Evolutionary conservation across 2,113 vertebrate species (phyloP).

Genomic region (Chitala chitala): DNA sequence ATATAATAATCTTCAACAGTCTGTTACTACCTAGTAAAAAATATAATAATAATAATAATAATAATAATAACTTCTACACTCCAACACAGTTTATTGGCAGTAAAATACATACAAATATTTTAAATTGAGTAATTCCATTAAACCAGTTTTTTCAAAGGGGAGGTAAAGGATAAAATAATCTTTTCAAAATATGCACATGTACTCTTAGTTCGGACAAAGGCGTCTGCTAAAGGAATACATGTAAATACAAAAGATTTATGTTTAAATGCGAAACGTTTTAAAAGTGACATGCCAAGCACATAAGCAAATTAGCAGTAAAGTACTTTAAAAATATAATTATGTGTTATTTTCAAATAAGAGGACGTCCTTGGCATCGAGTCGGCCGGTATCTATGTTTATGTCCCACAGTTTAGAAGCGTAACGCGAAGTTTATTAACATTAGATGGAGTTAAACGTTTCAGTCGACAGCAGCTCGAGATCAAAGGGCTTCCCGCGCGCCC

Average conservation of each 20-base stretch:
- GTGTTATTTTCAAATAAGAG: not conserved
- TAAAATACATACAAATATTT: too few relatives aligned
- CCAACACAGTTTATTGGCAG: too few relatives aligned
- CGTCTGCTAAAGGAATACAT: too few relatives aligned
- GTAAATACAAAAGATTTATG: not conserved
- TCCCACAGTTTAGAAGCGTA: not conserved
- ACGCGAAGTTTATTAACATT: slow-evolving; percentile 27
- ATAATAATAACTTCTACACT: too few relatives aligned
- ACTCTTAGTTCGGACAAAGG: too few relatives aligned
- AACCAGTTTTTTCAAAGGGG: too few relatives aligned
- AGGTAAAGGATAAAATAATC: too few relatives aligned
- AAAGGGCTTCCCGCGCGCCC: slow-evolving; percentile 35
- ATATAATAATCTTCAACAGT: too few relatives aligned
- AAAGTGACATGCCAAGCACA: not conserved
- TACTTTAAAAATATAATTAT: not conserved
- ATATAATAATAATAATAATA: too few relatives aligned
- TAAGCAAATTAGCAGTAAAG: not conserved
- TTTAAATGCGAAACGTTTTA: not conserved
- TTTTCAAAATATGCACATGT: too few relatives aligned
- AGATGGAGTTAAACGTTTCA: slow-evolving; percentile 42
- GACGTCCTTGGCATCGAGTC: not conserved
- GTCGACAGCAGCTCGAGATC: slow-evolving; percentile 47
- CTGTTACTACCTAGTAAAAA: too few relatives aligned
- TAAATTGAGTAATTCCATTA: too few relatives aligned
- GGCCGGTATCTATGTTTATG: not conserved